Evolutionary conservation across 2,888 invertebrate genomes (phyloP).

Genomic region (Anarsia innoxiella): DNA sequence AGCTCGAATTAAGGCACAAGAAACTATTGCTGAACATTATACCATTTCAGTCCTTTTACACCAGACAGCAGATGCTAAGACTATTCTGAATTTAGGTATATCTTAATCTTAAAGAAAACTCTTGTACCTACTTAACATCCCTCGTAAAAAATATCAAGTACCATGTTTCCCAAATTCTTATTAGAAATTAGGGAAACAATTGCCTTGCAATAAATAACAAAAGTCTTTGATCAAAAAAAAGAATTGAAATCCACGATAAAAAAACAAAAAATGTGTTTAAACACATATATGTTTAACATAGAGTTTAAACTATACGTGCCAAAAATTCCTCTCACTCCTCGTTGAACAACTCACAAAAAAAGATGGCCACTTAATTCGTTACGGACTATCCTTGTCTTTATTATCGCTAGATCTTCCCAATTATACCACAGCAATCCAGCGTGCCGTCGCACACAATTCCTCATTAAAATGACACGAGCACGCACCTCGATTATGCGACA

Average conservation of each 20-base stretch:
- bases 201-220: too few relatives aligned
- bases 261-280: neutral
- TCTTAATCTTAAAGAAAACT: neutral
- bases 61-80: neutral
- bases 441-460: constrained; percentile 65
- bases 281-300: neutral
- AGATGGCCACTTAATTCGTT: neutral
- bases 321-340: neutral
- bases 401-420: constrained; percentile 19
- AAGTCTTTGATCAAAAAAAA: too few relatives aligned
- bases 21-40: neutral
- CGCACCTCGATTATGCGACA: constrained; percentile 40
- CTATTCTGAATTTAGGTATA: neutral
- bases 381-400: neutral
- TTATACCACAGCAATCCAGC: constrained; percentile 23
- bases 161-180: neutral
- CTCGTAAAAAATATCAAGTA: neutral
- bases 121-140: neutral
- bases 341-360: neutral
- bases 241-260: neutral
- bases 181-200: neutral
- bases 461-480: constrained; percentile 56
- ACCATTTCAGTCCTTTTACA: neutral
- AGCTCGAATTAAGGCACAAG: constrained; percentile 22
- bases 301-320: too few relatives aligned